These are phyloP conservation scores for Loriculus beryllinus DNA, from an alignment of 2,797 vertebrate species.

Conservation along the genomic window DNA sequence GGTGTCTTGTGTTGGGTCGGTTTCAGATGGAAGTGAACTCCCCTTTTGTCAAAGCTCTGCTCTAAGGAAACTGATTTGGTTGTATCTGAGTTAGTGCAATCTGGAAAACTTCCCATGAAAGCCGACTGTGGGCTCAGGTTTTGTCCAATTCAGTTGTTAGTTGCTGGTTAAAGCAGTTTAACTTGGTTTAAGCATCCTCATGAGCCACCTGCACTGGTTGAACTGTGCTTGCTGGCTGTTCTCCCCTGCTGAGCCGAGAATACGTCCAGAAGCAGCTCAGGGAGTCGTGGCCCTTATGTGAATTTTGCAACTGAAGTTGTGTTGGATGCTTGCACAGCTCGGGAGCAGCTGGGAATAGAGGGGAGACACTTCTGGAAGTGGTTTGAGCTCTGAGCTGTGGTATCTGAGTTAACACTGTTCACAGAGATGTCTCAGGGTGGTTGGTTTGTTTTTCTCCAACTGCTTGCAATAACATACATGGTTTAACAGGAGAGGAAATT, in stretches of 20 bases:
- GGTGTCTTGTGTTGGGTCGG: accelerated
- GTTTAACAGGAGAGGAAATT: not conserved
- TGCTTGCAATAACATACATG: not conserved
- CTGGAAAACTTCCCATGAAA: not conserved
- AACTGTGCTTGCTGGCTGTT: not conserved
- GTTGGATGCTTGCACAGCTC: not conserved
- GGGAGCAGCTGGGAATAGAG: not conserved
- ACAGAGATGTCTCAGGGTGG: not conserved
- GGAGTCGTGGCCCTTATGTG: not conserved
- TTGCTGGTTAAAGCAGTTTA: not conserved
- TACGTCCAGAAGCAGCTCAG: conserved; percentile 30
- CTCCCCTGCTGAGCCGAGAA: not conserved
- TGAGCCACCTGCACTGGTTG: conserved; percentile 1
- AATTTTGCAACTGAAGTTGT: not conserved
- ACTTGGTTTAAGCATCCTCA: not conserved
- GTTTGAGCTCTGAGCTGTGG: not conserved
- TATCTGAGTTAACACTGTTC: not conserved
- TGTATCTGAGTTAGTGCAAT: not conserved
- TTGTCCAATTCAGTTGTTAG: not conserved
- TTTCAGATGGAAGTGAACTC: not conserved
- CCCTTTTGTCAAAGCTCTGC: not conserved
- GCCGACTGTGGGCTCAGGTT: not conserved
- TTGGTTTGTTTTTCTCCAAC: not conserved
- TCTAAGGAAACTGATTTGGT: not conserved
- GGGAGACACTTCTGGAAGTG: not conserved